Percentiles rank a stretch among this genome's conserved stretches.
These are phyloP conservation scores for Panurus biarmicus DNA, from an alignment of 2,113 vertebrate species.

Conservation along the genomic window DNA sequence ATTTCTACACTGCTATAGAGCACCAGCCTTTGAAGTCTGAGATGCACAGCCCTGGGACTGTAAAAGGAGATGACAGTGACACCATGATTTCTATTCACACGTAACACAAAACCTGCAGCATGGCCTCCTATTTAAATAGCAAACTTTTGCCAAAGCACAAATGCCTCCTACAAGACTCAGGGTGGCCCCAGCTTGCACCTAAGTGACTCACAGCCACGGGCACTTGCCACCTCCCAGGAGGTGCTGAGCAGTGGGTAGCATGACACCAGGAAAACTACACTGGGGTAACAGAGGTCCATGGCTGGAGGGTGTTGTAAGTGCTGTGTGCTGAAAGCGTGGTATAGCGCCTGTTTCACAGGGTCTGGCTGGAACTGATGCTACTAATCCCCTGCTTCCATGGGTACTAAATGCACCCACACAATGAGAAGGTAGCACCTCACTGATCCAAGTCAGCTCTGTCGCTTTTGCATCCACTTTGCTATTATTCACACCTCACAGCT, in stretches of 20 bases:
- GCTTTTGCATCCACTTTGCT: background rate
- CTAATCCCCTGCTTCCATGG: background rate
- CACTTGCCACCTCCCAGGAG: background rate
- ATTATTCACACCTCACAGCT: background rate
- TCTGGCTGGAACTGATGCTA: background rate
- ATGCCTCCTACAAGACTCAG: background rate
- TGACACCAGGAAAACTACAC: accelerated
- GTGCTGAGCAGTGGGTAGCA: background rate
- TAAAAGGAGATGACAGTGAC: background rate
- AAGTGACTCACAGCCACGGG: background rate
- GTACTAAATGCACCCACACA: background rate
- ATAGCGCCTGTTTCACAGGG: background rate
- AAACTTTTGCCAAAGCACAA: background rate
- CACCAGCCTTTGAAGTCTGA: background rate
- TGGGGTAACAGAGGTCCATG: background rate
- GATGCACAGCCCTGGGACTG: background rate
- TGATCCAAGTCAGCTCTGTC: background rate
- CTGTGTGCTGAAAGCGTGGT: background rate
- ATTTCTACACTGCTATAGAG: background rate
- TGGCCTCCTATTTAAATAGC: background rate
- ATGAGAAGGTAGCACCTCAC: background rate
- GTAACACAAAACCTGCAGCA: background rate
- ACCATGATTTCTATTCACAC: background rate
- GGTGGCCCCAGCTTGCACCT: background rate
- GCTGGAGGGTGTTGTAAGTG: background rate